Base-by-base conservation (phyloP, 2,797 vertebrate genomes). In the Lophius americanus region DNA sequence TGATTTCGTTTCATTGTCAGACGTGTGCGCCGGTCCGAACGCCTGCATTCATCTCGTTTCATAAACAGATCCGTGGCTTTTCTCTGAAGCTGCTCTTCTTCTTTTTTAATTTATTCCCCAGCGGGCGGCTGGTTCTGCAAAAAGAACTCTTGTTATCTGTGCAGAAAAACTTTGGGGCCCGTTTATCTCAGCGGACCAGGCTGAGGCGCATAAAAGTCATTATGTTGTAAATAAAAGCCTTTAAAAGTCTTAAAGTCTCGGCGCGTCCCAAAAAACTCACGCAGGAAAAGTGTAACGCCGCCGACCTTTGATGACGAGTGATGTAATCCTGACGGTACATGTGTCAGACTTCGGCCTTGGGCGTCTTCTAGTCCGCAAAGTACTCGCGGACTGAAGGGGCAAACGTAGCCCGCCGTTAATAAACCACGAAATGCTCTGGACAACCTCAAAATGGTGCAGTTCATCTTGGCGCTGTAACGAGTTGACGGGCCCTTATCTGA, bases 261-360 rank as follows among this genome's bases (percentile, higher is more conserved):
- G 42, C 12, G 56, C 44, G 38, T 32, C 51, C 39, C 33, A 37
- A 64, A 35, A 56, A 47, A 64, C 39, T 44, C 68, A 79, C 70
- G 59, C 68, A 68, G 55, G 41, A 61, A 65, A 85, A 48, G 57
- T 58, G 53, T 42, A n/a, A 51, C 10, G 49, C 49, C 4, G 9
- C 59, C 14, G 76, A 82, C 79, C 73, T 84, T 76, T 88, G 76
- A 81, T 79, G 66, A 69, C 70, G 75, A 64, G 65, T 82, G 81
- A 90, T 83, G 84, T 84, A 79, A 86, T 82, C 57, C 69, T 62
- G 41, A 14, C 89, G 85, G 91, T 85, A 75, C 76, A 89, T 89
- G 80, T 8, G 14, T 70, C 70, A 76, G 73, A 68, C 72, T 82
- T 66, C 73, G 82, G 86, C 87, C 82, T 76, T 72, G 79, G 75